Base-by-base conservation (phyloP, 2,113 vertebrate genomes). In the Sceloporus undulatus region DNA sequence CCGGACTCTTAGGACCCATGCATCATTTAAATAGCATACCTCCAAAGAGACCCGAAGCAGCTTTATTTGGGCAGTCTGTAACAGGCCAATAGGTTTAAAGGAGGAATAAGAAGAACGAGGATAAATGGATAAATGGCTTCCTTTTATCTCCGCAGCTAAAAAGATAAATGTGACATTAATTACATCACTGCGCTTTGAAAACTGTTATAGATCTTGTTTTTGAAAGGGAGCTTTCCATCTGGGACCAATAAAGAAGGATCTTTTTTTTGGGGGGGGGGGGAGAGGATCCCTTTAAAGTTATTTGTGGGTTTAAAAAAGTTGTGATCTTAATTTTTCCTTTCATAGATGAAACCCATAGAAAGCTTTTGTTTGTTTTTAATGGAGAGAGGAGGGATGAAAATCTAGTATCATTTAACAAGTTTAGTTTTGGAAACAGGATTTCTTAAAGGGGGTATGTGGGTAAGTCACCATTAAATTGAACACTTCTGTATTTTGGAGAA, bases 91-190 rank as follows among this genome's bases (percentile, higher is more conserved):
- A 91, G 19, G 38, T 95, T 94, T 94, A 91, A 91, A 92, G 89
- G 90, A 91, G 90, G 90, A 90, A 86, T 85, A 90, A 95, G 93
- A 93, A 89, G 92, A 94, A 93, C 0, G 48, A 95, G 92, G 91
- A 90, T 88, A 34, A 34, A 79, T 89, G 91, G 88, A 90, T 93
- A 92, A 93, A 95, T 92, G 91, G 85, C 91, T 95, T 94, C 91
- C 90, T 96, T 94, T 95, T 93, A 95, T 95, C 95, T 95, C 90
- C 85, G 42, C 88, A 93, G 91, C 87, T 94, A 90, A 93, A 89
- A 91, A 94, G 93, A 95, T 93, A 93, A 95, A 94, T 94, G 89
- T 96, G 95, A 94, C 91, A 93, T 95, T 94, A 94, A 95, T 95
- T 94, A 95, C 81, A 87, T 93, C 92, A 94, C 92, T 94, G 9